A percentile compares a stretch with the other conserved stretches of the same genome.
Evolutionary conservation across 2,797 vertebrate genomes (phyloP).

Genomic region (Coregonus sp.): DNA sequence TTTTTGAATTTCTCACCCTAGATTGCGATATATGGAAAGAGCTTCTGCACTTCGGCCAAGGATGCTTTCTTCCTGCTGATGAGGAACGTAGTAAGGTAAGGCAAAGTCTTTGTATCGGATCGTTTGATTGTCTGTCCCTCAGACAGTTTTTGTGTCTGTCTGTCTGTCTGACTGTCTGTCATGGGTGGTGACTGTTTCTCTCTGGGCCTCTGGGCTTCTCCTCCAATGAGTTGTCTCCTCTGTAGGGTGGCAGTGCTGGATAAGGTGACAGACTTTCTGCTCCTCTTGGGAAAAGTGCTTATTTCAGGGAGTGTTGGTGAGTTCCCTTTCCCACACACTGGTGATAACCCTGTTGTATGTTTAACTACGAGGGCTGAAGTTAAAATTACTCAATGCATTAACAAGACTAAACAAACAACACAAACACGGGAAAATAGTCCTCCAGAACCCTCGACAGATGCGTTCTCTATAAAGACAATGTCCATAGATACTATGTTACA

Average conservation of each 20-base stretch:
- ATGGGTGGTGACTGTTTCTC: background rate
- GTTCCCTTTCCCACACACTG: slow-evolving; percentile 49
- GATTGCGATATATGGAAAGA: slow-evolving; percentile 96
- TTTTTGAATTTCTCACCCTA: slow-evolving; percentile 58
- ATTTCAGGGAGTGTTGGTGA: slow-evolving; percentile 92
- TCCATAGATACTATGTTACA: background rate
- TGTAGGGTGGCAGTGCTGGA: slow-evolving; percentile 90
- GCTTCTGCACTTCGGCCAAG: slow-evolving; percentile 91
- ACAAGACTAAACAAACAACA: background rate
- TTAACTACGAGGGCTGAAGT: background rate
- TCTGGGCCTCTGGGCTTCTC: slow-evolving; percentile 4
- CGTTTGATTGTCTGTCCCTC: background rate
- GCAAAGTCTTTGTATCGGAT: background rate
- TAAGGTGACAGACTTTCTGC: slow-evolving; percentile 92
- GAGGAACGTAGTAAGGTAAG: slow-evolving; percentile 93
- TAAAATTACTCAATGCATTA: background rate
- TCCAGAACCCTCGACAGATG: no score
- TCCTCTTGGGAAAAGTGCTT: slow-evolving; percentile 92
- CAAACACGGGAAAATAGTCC: no score
- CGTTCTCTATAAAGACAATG: background rate
- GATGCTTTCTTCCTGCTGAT: slow-evolving; percentile 93
- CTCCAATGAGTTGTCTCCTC: slow-evolving; percentile 23
- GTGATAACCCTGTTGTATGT: background rate
- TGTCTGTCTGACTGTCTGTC: background rate
- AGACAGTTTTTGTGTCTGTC: slow-evolving; percentile 22